Percentiles rank a stretch among this genome's conserved stretches.
Evolutionary conservation across 2,888 invertebrate genomes (phyloP).

Genomic region (Apodemia mormo): DNA sequence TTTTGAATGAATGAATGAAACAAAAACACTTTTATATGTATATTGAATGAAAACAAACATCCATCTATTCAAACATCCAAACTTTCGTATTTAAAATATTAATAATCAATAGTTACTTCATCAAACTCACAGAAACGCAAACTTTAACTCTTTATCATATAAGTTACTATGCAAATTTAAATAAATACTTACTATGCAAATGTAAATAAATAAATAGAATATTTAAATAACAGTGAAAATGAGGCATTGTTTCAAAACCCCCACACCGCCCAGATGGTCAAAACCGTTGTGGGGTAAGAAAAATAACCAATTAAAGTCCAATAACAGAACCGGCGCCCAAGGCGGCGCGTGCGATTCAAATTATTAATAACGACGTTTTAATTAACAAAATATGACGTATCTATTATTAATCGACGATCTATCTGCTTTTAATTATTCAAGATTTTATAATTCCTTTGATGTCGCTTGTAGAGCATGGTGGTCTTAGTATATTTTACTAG

Average conservation of each 20-base stretch:
- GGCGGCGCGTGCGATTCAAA: constrained; percentile 55
- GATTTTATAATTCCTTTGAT: neutral
- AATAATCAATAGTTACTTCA: too few species aligned
- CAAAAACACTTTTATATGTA: too few species aligned
- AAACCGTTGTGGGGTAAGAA: constrained; percentile 26
- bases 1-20: too few species aligned
- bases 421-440: constrained; percentile 27
- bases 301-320: constrained; percentile 12
- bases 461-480: neutral
- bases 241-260: neutral
- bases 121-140: neutral
- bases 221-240: neutral
- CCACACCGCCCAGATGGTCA: constrained; percentile 19
- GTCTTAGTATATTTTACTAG: neutral
- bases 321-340: constrained; percentile 39
- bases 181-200: too few species aligned
- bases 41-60: too few species aligned
- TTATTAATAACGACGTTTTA: constrained; percentile 64
- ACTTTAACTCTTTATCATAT: neutral
- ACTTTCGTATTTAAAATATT: too few species aligned
- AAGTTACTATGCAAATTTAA: too few species aligned
- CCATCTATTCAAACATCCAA: too few species aligned
- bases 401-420: constrained; percentile 50
- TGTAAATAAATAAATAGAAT: too few species aligned
- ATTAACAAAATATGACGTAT: constrained; percentile 61